Evolutionary conservation across 2,113 vertebrate genomes (phyloP).

Genomic region (Epinephelus lanceolatus): DNA sequence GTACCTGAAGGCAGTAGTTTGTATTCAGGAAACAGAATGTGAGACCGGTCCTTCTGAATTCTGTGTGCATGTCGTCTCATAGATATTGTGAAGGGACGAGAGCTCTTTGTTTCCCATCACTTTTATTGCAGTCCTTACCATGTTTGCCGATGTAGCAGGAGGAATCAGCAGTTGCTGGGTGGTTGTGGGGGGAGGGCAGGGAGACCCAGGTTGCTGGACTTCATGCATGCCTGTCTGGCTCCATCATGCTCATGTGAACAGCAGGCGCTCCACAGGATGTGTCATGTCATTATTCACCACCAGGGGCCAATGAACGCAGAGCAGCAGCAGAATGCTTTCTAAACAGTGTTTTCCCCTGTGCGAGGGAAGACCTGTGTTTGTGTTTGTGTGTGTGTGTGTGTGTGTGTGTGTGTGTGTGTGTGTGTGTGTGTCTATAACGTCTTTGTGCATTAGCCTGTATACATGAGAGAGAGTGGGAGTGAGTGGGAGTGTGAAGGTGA

Average conservation of each 20-base stretch:
- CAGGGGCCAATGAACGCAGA: constrained; percentile 70
- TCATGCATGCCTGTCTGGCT: constrained; percentile 69
- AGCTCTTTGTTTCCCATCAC: no score
- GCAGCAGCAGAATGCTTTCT: constrained; percentile 60
- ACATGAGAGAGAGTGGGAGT: neutral
- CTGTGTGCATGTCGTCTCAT: no score
- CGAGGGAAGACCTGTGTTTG: constrained; percentile 53
- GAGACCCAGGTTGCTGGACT: constrained; percentile 66
- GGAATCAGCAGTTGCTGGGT: constrained; percentile 33
- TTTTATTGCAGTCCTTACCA: no score
- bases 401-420: neutral
- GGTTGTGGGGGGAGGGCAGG: constrained; percentile 27
- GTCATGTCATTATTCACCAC: constrained; percentile 79
- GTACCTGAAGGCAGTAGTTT: no score
- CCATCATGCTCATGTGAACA: constrained; percentile 75
- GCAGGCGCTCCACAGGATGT: constrained; percentile 67
- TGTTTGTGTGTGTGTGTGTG: no score
- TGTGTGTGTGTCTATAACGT: neutral
- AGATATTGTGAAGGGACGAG: no score
- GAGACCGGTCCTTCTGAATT: no score
- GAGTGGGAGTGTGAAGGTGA: constrained; percentile 44
- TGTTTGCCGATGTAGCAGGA: constrained; percentile 17
- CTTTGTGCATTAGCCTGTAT: constrained; percentile 50
- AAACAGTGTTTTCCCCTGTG: constrained; percentile 54
- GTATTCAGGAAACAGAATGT: no score